Evolutionary conservation across 2,113 vertebrate genomes (phyloP).

Genomic region (Gambusia holbrooki): DNA sequence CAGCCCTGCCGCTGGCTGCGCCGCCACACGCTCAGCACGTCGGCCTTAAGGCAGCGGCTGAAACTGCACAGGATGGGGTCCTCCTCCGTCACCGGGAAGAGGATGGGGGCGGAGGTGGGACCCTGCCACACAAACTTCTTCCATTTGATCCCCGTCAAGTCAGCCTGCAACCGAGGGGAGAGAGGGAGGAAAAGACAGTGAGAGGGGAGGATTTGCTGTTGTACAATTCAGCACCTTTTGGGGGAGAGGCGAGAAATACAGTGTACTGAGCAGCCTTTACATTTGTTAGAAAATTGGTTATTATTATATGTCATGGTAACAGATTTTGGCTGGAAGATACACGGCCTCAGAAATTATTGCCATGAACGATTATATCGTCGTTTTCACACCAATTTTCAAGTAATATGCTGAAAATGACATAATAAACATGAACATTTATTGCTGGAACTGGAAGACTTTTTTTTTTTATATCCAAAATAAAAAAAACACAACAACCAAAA

Average conservation of each 20-base stretch:
- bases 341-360: no score
- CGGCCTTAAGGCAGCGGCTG: constrained; percentile 96
- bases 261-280: constrained; percentile 52
- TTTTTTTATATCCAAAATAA: no score
- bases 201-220: constrained; percentile 36
- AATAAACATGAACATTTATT: no score
- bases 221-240: constrained; percentile 50
- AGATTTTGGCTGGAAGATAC: no score
- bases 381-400: no score
- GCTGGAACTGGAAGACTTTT: no score
- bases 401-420: no score
- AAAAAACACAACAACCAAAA: no score
- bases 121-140: constrained; percentile 97
- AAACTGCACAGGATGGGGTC: constrained; percentile 98
- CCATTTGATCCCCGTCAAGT: constrained; percentile 99
- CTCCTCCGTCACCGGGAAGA: constrained; percentile 97
- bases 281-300: background rate
- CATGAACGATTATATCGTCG: no score
- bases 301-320: no score
- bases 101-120: constrained; percentile 94
- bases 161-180: constrained; percentile 80
- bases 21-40: constrained; percentile 94
- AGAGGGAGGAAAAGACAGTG: constrained; percentile 24
- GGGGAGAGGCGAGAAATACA: constrained; percentile 3
- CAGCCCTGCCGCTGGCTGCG: constrained; percentile 92